Conservation (phyloP, 2,797 vertebrate genomes). For the Cyprinella venusta region DNA sequence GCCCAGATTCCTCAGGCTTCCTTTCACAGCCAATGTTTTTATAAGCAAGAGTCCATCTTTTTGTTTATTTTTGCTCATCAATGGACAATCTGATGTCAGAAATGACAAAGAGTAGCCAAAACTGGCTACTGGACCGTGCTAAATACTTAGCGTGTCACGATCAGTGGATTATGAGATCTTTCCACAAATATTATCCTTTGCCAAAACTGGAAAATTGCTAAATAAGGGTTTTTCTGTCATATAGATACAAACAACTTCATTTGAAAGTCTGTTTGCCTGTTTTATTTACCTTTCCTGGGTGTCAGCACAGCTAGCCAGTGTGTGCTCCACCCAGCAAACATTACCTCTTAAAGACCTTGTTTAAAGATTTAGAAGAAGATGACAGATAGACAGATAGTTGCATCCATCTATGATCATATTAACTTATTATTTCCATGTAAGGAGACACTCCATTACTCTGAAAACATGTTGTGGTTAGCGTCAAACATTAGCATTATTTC, state of each 20-base stretch:
- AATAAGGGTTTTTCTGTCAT: slow-evolving; percentile 25
- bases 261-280: slow-evolving; percentile 33
- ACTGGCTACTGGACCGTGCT: neutral
- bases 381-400: neutral
- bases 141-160: slow-evolving; percentile 3
- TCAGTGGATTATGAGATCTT: slow-evolving; percentile 7
- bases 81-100: slow-evolving; percentile 18
- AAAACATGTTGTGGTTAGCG: neutral
- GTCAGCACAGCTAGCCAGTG: slow-evolving; percentile 7
- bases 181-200: slow-evolving; percentile 45
- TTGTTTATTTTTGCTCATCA: slow-evolving; percentile 40
- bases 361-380: neutral
- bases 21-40: slow-evolving; percentile 25
- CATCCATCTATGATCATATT: neutral
- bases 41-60: slow-evolving; percentile 29
- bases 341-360: neutral
- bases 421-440: neutral
- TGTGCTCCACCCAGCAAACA: slow-evolving; percentile 17
- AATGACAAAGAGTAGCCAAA: neutral
- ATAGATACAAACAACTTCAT: slow-evolving; percentile 9
- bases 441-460: neutral
- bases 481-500: neutral
- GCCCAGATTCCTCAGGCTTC: slow-evolving; percentile 21
- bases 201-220: slow-evolving; percentile 16
- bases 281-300: slow-evolving; percentile 44